Conservation (phyloP, 2,888 invertebrate species). For the Bimastos eiseni region DNA sequence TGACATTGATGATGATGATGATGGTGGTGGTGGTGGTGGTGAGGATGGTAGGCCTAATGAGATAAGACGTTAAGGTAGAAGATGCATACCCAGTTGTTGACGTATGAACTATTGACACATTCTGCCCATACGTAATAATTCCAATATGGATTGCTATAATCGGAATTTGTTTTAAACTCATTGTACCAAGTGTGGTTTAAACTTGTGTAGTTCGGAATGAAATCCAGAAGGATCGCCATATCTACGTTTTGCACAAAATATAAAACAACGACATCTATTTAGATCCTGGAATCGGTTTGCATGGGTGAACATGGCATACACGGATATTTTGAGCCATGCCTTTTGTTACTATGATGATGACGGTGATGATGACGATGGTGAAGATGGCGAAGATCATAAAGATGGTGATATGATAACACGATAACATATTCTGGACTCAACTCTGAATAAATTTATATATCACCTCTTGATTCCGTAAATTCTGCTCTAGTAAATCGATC, state of each 20-base stretch:
- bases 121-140: conserved; percentile 44
- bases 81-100: conserved; percentile 41
- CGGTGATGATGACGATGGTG: too few species aligned
- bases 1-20: background rate
- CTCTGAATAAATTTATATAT: too few species aligned
- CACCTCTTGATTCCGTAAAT: too few species aligned
- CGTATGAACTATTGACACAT: conserved; percentile 29
- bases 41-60: background rate
- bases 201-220: conserved; percentile 44
- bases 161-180: conserved; percentile 21
- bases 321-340: too few species aligned
- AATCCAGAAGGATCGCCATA: conserved; percentile 41
- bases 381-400: too few species aligned
- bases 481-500: too few species aligned
- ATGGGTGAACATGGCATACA: too few species aligned
- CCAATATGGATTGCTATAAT: conserved; percentile 35
- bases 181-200: conserved; percentile 41
- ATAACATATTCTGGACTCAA: too few species aligned
- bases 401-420: too few species aligned
- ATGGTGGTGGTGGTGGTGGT: background rate
- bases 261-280: background rate
- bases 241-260: conserved; percentile 27
- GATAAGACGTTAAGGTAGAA: background rate
- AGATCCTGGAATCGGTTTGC: too few species aligned
- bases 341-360: too few species aligned